phyloP scores from a whole-genome alignment of 2,113 vertebrate species.

The Furnarius figulus region DNA sequence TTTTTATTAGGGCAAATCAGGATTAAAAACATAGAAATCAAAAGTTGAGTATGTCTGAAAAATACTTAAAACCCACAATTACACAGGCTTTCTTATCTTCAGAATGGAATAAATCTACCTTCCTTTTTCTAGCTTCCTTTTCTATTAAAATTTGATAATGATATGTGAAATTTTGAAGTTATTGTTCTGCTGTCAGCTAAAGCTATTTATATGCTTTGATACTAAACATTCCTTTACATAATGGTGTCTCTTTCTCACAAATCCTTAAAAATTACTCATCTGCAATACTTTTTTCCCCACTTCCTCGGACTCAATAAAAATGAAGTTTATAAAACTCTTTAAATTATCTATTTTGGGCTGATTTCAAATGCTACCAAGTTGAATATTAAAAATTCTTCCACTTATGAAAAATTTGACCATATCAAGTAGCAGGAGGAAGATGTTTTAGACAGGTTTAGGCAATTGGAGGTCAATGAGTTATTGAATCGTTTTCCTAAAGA shows the following conservation, averaged over 20 bases:
- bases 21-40: neutral
- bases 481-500: neutral
- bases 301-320: neutral
- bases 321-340: neutral
- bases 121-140: constrained; percentile 25
- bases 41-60: constrained; percentile 15
- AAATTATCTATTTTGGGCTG: neutral
- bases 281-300: neutral
- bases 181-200: constrained; percentile 50
- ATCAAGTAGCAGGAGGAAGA: neutral
- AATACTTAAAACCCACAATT: neutral
- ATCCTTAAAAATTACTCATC: constrained; percentile 15
- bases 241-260: neutral
- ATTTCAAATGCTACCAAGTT: neutral
- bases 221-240: constrained; percentile 53
- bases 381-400: neutral
- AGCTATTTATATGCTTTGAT: constrained; percentile 52
- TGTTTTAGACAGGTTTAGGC: neutral
- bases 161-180: constrained; percentile 47
- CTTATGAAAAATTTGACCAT: neutral
- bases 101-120: constrained; percentile 35
- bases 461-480: neutral
- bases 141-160: constrained; percentile 43
- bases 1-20: constrained; percentile 50
- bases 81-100: constrained; percentile 27